Conservation (phyloP, 2,113 vertebrate species). For the Paralichthys olivaceus region DNA sequence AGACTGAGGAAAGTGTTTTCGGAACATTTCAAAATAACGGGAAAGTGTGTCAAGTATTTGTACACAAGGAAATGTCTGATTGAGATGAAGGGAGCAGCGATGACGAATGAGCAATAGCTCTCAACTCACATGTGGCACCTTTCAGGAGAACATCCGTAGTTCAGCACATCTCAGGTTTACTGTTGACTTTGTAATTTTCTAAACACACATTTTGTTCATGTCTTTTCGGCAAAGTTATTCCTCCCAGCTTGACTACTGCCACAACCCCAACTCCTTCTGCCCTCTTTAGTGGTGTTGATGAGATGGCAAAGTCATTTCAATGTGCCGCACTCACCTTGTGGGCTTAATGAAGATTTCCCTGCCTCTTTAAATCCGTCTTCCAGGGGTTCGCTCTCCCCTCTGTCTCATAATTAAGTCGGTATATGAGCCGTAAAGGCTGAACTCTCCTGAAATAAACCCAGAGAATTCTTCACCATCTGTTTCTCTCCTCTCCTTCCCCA, state of each 20-base stretch:
- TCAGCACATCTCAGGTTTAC: too few species aligned
- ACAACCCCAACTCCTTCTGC: not conserved
- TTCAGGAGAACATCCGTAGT: too few species aligned
- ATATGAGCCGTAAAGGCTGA: conserved; percentile 80
- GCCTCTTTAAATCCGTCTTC: conserved; percentile 74
- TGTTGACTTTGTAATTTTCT: not conserved
- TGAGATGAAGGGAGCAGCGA: too few species aligned
- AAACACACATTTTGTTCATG: not conserved
- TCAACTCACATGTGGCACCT: too few species aligned
- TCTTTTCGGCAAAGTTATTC: not conserved
- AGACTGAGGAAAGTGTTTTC: too few species aligned
- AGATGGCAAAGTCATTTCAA: conserved; percentile 60
- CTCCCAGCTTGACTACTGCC: not conserved
- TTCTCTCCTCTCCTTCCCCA: conserved; percentile 43
- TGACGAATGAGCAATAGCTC: too few species aligned
- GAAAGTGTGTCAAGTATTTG: too few species aligned
- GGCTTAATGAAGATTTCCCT: conserved; percentile 74
- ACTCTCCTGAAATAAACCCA: conserved; percentile 76
- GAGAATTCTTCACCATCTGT: conserved; percentile 77
- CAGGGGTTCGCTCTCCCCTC: conserved; percentile 72
- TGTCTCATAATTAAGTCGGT: conserved; percentile 80
- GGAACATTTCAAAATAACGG: too few species aligned
- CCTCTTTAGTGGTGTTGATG: conserved; percentile 27
- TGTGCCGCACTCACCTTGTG: conserved; percentile 52
- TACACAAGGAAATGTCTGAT: too few species aligned